A percentile compares a stretch with the other conserved stretches of the same genome.
These are phyloP conservation scores for Temnothorax ravouxi DNA, from an alignment of 2,888 invertebrate genomes.

Conservation along the genomic window DNA sequence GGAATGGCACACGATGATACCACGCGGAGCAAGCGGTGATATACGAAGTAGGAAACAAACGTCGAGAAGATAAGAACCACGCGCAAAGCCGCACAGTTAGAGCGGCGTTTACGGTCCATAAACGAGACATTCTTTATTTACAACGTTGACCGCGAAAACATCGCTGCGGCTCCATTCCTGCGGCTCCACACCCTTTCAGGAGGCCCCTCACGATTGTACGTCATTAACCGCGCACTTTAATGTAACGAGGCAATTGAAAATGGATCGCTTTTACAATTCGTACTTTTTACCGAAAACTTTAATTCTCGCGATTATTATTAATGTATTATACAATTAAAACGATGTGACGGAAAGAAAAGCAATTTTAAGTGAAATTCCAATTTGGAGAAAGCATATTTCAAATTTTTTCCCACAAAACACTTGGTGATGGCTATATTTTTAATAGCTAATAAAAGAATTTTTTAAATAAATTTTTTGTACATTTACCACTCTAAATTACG, in stretches of 20 bases:
- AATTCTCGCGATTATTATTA: not conserved
- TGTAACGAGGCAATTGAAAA: slow-evolving; percentile 72
- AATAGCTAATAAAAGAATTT: not conserved
- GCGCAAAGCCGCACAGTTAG: slow-evolving; percentile 72
- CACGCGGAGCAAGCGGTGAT: slow-evolving; percentile 70
- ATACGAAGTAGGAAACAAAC: slow-evolving; percentile 80
- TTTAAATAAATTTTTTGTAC: not conserved
- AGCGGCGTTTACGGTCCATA: slow-evolving; percentile 84
- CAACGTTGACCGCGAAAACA: slow-evolving; percentile 71
- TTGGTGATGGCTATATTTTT: not conserved
- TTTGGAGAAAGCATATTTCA: not conserved
- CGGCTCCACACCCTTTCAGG: slow-evolving; percentile 48
- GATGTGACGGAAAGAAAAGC: not conserved
- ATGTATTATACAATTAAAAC: not conserved
- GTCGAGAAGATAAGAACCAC: slow-evolving; percentile 69
- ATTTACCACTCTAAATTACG: not conserved
- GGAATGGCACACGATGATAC: slow-evolving; percentile 54
- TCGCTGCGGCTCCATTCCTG: slow-evolving; percentile 29
- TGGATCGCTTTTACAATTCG: not conserved
- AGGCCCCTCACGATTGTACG: slow-evolving; percentile 80
- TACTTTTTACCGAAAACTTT: not conserved
- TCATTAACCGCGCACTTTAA: slow-evolving; percentile 80
- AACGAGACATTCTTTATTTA: slow-evolving; percentile 83
- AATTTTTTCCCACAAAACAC: not conserved
- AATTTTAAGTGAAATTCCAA: not conserved